Conservation (phyloP, 1,140 invertebrate genomes). For the Drosophila grimshawi region DNA sequence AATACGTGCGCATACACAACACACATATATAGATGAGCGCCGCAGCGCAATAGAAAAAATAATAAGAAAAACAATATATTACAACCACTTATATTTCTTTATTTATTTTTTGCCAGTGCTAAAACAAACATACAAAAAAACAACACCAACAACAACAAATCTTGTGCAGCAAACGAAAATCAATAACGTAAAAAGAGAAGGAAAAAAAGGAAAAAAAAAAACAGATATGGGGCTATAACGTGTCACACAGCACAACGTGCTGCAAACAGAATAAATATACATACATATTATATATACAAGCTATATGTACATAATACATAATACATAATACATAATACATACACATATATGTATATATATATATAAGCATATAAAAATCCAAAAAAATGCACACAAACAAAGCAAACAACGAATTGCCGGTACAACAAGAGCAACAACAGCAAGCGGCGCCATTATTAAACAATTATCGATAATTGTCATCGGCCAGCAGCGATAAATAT, state of each 20-base stretch:
- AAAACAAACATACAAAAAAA: slow-evolving; percentile 26
- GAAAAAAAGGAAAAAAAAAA: slow-evolving; percentile 40
- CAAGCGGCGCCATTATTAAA: slow-evolving; percentile 48
- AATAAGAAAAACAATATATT: slow-evolving; percentile 43
- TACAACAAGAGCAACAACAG: slow-evolving; percentile 18
- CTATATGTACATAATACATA: slow-evolving; percentile 29
- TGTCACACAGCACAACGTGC: slow-evolving; percentile 12
- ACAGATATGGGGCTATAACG: slow-evolving; percentile 16
- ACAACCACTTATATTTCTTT: slow-evolving; percentile 31
- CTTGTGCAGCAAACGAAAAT: slow-evolving; percentile 57
- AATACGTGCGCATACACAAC: slow-evolving; percentile 19
- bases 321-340: slow-evolving; percentile 4
- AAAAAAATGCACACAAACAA: slow-evolving; percentile 38
- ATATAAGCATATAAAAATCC: not conserved
- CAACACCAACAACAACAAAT: slow-evolving; percentile 15
- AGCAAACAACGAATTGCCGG: slow-evolving; percentile 49
- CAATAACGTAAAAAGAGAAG: slow-evolving; percentile 55
- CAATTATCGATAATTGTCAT: slow-evolving; percentile 52
- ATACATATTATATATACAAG: not conserved
- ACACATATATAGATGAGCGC: slow-evolving; percentile 31
- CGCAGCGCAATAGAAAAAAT: slow-evolving; percentile 74
- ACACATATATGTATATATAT: slow-evolving; percentile 34
- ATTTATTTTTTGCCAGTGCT: slow-evolving; percentile 53
- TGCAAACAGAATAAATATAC: slow-evolving; percentile 19
- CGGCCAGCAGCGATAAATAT: slow-evolving; percentile 35